Conservation (phyloP, 2,888 invertebrate species). For the Ectemnius continuus region DNA sequence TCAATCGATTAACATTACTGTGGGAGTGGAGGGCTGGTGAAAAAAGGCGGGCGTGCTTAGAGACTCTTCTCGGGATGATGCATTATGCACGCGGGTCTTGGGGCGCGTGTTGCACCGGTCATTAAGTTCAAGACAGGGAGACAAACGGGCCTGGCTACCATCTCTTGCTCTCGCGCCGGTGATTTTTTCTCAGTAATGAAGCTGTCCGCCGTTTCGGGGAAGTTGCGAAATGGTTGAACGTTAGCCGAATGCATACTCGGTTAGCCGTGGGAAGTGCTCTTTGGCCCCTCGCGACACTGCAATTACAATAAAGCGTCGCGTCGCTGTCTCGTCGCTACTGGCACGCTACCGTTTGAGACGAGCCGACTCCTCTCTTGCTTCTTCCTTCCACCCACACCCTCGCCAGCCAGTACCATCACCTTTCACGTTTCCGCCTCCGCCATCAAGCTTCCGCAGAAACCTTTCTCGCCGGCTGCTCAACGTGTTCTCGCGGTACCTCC, state of each 20-base stretch:
- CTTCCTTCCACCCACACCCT: constrained; percentile 22
- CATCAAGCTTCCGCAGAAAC: constrained; percentile 8
- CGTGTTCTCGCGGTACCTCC: constrained; percentile 53
- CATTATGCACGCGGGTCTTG: constrained; percentile 3
- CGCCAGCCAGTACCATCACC: constrained; percentile 14
- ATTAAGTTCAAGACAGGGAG: constrained; percentile 27
- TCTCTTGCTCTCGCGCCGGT: constrained; percentile 12
- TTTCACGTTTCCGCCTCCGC: constrained; percentile 12
- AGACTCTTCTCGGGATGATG: background rate
- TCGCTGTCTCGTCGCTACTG: constrained; percentile 45
- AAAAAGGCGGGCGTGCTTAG: constrained; percentile 1
- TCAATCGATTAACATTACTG: background rate
- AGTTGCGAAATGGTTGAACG: constrained; percentile 50
- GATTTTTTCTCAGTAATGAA: constrained; percentile 64
- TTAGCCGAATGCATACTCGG: constrained; percentile 49
- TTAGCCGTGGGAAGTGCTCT: constrained; percentile 40
- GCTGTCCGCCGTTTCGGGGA: constrained; percentile 50
- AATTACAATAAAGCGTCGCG: constrained; percentile 70
- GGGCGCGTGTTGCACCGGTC: constrained; percentile 4
- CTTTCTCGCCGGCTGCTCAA: constrained; percentile 37
- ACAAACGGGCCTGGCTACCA: constrained; percentile 15
- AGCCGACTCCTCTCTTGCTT: constrained; percentile 21
- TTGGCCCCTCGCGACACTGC: constrained; percentile 62
- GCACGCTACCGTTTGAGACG: constrained; percentile 41
- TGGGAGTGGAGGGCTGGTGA: background rate